Conservation (phyloP, 2,113 vertebrate genomes). For the Solea solea region DNA sequence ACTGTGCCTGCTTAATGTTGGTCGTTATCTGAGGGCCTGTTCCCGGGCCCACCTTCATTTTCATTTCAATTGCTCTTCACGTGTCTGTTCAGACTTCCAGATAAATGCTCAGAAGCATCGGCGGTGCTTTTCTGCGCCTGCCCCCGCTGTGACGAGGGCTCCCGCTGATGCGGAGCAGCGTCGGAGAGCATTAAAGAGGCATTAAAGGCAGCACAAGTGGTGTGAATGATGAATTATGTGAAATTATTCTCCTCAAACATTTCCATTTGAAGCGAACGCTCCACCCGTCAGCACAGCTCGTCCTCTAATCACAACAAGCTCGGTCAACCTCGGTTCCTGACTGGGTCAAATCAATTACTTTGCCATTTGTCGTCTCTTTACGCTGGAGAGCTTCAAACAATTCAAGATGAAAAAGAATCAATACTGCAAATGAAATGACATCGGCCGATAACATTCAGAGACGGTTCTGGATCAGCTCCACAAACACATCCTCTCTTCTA, state of each 20-base stretch:
- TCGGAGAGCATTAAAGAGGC: conserved; percentile 23
- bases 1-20: conserved; percentile 67
- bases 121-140: not conserved
- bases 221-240: conserved; percentile 3
- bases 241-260: conserved; percentile 42
- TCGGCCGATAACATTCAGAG: conserved; percentile 11
- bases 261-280: conserved; percentile 8
- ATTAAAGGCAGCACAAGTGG: conserved; percentile 27
- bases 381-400: conserved; percentile 63
- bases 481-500: conserved; percentile 50
- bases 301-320: conserved; percentile 51
- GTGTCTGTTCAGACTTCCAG: conserved; percentile 53
- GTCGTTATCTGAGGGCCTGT: conserved; percentile 65
- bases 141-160: conserved; percentile 1
- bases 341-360: conserved; percentile 63
- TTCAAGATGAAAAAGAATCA: conserved; percentile 64
- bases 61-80: conserved; percentile 55
- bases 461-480: conserved; percentile 37
- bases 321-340: conserved; percentile 35
- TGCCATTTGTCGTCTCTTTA: conserved; percentile 55
- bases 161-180: conserved; percentile 30
- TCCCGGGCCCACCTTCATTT: conserved; percentile 56
- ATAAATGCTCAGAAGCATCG: conserved; percentile 39
- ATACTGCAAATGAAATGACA: conserved; percentile 72
- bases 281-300: conserved; percentile 6